A percentile compares a stretch with the other conserved stretches of the same genome.
Conservation (phyloP, 1,140 invertebrate genomes). For the Diorhabda elongata region DNA sequence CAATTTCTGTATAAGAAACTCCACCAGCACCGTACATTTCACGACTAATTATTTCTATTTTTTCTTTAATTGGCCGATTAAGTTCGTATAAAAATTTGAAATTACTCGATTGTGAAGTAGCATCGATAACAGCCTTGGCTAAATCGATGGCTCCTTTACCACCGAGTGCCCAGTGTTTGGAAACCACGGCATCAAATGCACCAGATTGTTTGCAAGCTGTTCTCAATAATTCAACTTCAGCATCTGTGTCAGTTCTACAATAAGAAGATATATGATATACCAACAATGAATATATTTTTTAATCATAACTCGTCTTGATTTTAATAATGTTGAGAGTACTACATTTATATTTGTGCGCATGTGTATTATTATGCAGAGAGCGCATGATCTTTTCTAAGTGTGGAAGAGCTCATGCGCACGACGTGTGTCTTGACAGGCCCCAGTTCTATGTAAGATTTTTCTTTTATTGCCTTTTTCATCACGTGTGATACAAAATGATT, state of each 20-base stretch:
- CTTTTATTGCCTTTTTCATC: no score
- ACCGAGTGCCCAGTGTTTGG: constrained; percentile 87
- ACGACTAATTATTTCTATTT: constrained; percentile 85
- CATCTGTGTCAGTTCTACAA: constrained; percentile 69
- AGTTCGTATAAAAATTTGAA: constrained; percentile 85
- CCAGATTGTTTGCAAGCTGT: constrained; percentile 69
- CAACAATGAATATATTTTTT: no score
- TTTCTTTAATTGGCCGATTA: constrained; percentile 72
- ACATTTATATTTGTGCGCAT: no score
- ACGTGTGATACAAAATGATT: no score
- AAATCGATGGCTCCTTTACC: constrained; percentile 81
- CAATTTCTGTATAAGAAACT: constrained; percentile 70
- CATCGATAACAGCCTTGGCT: constrained; percentile 81
- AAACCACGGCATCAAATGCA: constrained; percentile 82
- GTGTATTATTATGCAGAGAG: no score
- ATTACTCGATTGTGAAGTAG: constrained; percentile 59
- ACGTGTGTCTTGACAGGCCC: no score
- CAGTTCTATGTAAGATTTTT: no score
- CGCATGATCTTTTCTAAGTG: no score
- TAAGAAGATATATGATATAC: background rate
- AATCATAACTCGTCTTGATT: no score
- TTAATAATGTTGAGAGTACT: no score
- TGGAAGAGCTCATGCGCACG: no score
- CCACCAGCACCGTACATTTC: constrained; percentile 95
- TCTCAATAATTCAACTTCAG: constrained; percentile 80